These are phyloP conservation scores for Sprattus sprattus DNA, from an alignment of 2,113 vertebrate species.

Conservation along the genomic window DNA sequence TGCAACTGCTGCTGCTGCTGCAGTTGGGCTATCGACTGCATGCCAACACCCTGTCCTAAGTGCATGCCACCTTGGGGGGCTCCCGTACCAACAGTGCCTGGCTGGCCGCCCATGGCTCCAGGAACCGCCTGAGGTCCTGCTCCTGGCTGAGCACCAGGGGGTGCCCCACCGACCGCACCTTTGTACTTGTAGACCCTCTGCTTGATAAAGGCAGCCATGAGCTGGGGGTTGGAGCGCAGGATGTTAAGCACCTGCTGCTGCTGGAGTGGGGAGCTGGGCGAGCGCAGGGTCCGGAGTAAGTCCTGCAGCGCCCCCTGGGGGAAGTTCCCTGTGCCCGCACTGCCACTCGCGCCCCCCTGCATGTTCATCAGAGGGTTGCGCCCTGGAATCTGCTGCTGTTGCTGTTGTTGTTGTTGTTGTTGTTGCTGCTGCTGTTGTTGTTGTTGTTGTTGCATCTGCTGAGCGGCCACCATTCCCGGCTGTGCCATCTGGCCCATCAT, in stretches of 20 bases:
- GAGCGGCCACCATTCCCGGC: conserved; percentile 67
- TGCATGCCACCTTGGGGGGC: conserved; percentile 80
- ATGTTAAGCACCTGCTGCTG: conserved; percentile 85
- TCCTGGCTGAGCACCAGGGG: not conserved
- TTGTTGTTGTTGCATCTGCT: conserved; percentile 77
- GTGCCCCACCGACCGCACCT: conserved; percentile 34
- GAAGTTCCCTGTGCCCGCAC: conserved; percentile 65
- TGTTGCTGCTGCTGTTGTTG: conserved; percentile 72
- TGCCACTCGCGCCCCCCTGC: conserved; percentile 69
- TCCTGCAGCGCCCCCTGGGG: conserved; percentile 67
- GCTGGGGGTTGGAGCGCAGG: conserved; percentile 84
- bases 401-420: conserved; percentile 64
- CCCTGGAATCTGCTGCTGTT: conserved; percentile 45
- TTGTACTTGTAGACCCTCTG: conserved; percentile 81
- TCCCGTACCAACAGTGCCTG: conserved; percentile 79
- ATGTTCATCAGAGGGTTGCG: conserved; percentile 50
- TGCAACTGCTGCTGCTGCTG: conserved; percentile 74
- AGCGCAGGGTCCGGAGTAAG: conserved; percentile 53
- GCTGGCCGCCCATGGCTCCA: conserved; percentile 65
- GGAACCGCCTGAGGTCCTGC: conserved; percentile 64
- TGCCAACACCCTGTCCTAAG: conserved; percentile 70
- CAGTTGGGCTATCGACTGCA: conserved; percentile 78
- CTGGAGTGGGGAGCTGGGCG: conserved; percentile 66
- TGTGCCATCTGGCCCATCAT: conserved; percentile 89
- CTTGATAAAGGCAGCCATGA: conserved; percentile 87